Evolutionary conservation across 2,113 vertebrate species (phyloP).

Genomic region (Thamnaconus septentrionalis): DNA sequence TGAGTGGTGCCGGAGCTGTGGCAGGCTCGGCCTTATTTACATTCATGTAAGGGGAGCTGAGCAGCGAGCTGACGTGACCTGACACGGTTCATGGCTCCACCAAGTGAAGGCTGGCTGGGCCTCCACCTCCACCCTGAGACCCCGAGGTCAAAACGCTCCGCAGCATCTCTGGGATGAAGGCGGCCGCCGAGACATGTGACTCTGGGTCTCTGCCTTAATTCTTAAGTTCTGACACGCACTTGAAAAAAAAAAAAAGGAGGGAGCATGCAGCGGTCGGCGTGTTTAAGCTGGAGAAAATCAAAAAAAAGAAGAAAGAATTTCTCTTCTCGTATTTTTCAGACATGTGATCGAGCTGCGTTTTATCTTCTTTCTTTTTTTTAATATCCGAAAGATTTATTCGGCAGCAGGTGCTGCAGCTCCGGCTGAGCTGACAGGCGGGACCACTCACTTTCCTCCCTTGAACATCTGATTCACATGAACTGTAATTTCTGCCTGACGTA

Average conservation of each 20-base stretch:
- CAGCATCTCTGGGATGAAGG: conserved; percentile 42
- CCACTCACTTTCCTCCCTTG: conserved; percentile 32
- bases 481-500: conserved; percentile 46
- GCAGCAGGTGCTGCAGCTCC: conserved; percentile 66
- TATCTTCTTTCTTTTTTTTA: conserved; percentile 42
- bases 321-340: conserved; percentile 57
- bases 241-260: conserved; percentile 3
- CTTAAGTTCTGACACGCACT: conserved; percentile 43
- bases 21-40: conserved; percentile 57
- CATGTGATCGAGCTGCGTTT: conserved; percentile 36
- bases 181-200: conserved; percentile 60
- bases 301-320: conserved; percentile 26
- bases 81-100: conserved; percentile 66
- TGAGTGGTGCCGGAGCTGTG: conserved; percentile 35
- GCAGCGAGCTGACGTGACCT: conserved; percentile 59
- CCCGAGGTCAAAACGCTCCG: conserved; percentile 56
- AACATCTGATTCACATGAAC: conserved; percentile 67
- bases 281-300: conserved; percentile 22
- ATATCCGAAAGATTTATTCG: conserved; percentile 57
- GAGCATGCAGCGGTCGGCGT: conserved; percentile 14
- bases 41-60: conserved; percentile 54
- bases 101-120: conserved; percentile 44
- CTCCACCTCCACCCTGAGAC: conserved; percentile 49
- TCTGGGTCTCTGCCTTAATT: conserved; percentile 35
- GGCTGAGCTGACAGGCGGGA: conserved; percentile 21